phyloP scores from a whole-genome alignment of 2,888 invertebrate genomes.

The Cantharis nigra region DNA sequence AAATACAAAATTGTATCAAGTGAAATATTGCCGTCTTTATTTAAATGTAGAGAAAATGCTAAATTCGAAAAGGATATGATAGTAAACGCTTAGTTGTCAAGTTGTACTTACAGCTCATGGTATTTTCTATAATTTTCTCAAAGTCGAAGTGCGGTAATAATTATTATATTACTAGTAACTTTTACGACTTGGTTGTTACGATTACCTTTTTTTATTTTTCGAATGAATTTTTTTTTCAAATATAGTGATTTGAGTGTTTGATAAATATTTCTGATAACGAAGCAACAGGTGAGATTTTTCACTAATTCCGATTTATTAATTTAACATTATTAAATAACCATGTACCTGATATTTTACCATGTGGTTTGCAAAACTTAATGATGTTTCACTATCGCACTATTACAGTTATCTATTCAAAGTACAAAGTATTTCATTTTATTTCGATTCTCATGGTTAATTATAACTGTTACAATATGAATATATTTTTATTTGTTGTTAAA shows the following conservation, averaged over 20 bases:
- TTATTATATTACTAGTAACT: neutral
- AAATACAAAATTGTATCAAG: neutral
- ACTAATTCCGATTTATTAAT: neutral
- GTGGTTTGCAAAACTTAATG: neutral
- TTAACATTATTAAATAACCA: neutral
- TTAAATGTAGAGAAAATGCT: neutral
- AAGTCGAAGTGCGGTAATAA: slow-evolving; percentile 6
- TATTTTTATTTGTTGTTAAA: neutral
- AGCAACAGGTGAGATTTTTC: neutral
- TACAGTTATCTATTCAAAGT: slow-evolving; percentile 6
- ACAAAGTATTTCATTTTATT: slow-evolving; percentile 10
- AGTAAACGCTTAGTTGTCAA: neutral
- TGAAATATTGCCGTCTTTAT: neutral
- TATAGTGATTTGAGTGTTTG: neutral
- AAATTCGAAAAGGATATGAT: slow-evolving; percentile 4
- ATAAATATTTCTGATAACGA: neutral
- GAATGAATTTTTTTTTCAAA: neutral
- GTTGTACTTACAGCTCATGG: neutral
- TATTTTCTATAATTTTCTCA: slow-evolving; percentile 16
- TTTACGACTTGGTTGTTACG: neutral
- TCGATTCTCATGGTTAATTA: neutral
- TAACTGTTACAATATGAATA: neutral
- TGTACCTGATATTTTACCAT: slow-evolving; percentile 6
- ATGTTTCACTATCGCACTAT: neutral
- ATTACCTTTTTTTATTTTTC: neutral